Percentiles rank a stretch among this genome's conserved stretches.
phyloP scores from a whole-genome alignment of 2,797 vertebrate species.

The Ctenosaura bakeri region DNA sequence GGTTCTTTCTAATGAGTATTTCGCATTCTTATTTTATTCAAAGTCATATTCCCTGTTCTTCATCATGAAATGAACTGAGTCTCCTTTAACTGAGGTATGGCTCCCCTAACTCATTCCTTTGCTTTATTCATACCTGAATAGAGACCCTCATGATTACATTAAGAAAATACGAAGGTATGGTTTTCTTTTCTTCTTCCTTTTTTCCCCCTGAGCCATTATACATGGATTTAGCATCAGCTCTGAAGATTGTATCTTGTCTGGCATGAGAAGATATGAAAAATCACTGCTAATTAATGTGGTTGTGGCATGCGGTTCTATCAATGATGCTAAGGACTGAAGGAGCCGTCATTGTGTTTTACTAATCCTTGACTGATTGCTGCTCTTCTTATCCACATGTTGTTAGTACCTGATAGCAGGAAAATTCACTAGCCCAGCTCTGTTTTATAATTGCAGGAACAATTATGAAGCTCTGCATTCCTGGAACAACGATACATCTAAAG shows the following conservation, averaged over 20 bases:
- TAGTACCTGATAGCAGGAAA: slow-evolving; percentile 41
- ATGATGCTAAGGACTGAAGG: background rate
- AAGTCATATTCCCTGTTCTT: background rate
- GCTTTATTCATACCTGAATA: background rate
- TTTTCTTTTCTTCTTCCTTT: background rate
- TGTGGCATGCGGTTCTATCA: slow-evolving; percentile 5
- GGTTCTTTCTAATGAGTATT: background rate
- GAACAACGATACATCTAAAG: slow-evolving; percentile 39
- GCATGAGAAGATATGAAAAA: slow-evolving; percentile 11
- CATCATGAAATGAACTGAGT: background rate
- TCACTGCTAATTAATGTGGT: slow-evolving; percentile 11
- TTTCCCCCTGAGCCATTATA: background rate
- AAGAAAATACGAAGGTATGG: background rate
- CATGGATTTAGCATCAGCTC: background rate
- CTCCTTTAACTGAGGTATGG: background rate
- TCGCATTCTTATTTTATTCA: background rate
- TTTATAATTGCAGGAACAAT: slow-evolving; percentile 36
- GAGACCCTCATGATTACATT: background rate
- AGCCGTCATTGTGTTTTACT: slow-evolving; percentile 11
- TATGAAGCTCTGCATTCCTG: slow-evolving; percentile 16
- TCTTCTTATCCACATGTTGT: slow-evolving; percentile 17
- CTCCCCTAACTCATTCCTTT: background rate
- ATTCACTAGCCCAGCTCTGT: slow-evolving; percentile 13
- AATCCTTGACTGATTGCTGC: slow-evolving; percentile 27
- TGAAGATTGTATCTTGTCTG: slow-evolving; percentile 13